Evolutionary conservation across 2,888 invertebrate genomes (phyloP).

Genomic region (Lithophane socia): DNA sequence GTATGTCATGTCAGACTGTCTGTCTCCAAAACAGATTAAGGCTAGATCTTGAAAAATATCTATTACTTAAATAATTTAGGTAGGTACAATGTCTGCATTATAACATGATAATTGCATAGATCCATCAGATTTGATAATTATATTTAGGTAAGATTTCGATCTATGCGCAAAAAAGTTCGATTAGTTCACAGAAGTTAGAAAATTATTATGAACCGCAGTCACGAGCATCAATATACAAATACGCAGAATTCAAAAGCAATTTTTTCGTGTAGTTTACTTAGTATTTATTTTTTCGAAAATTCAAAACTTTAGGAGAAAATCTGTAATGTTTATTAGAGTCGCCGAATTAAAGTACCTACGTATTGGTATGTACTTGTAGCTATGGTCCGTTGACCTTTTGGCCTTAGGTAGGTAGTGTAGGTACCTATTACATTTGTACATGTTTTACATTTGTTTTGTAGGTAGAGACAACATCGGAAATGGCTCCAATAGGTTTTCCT

Average conservation of each 20-base stretch:
- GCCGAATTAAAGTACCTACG: too few species aligned
- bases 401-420: too few species aligned
- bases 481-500: too few species aligned
- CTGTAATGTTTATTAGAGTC: too few species aligned
- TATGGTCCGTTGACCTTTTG: too few species aligned
- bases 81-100: neutral
- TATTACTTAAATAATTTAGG: constrained; percentile 10
- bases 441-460: too few species aligned
- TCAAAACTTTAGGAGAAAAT: too few species aligned
- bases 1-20: constrained; percentile 51
- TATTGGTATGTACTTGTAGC: too few species aligned
- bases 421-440: too few species aligned
- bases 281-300: too few species aligned
- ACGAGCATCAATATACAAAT: neutral
- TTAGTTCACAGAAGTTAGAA: constrained; percentile 10
- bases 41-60: constrained; percentile 15
- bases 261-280: neutral
- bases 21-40: constrained; percentile 46
- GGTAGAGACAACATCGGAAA: too few species aligned
- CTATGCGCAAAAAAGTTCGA: constrained; percentile 1
- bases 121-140: constrained; percentile 2
- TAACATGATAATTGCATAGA: constrained; percentile 20
- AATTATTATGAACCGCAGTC: neutral
- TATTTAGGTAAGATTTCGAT: constrained; percentile 14
- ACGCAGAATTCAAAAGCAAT: neutral